phyloP scores from a whole-genome alignment of 1,140 invertebrate species.

The Spodoptera frugiperda region DNA sequence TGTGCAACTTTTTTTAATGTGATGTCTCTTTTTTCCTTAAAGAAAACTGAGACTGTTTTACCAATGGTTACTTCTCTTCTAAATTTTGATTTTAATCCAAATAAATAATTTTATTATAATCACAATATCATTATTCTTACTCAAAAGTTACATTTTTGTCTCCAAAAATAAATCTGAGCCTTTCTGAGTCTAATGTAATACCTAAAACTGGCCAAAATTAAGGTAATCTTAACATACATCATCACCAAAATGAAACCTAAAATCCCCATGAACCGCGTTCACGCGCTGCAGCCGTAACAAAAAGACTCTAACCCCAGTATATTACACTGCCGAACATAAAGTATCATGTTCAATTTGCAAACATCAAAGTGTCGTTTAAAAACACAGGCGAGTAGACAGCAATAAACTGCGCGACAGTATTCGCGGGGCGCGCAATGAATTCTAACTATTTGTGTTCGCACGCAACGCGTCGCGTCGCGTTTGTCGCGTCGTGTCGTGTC shows the following conservation, averaged over 20 bases:
- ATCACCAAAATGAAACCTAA: neutral
- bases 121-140: no score
- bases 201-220: no score
- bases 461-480: conserved; percentile 8
- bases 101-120: no score
- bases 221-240: neutral
- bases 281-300: conserved; percentile 9
- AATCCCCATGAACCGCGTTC: conserved; percentile 18
- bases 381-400: conserved; percentile 45
- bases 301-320: conserved; percentile 20
- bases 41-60: no score
- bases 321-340: conserved; percentile 43
- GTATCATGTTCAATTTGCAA: conserved; percentile 48
- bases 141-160: no score
- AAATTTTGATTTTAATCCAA: no score
- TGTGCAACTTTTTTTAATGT: no score
- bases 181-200: no score
- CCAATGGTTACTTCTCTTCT: no score
- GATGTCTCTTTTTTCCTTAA: no score
- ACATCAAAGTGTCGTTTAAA: conserved; percentile 48
- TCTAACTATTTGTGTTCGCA: conserved; percentile 45
- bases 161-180: no score
- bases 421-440: conserved; percentile 45
- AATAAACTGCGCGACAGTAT: conserved; percentile 45
- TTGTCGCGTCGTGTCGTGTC: neutral